phyloP scores from a whole-genome alignment of 1,140 invertebrate genomes.

The Drosophila truncata region DNA sequence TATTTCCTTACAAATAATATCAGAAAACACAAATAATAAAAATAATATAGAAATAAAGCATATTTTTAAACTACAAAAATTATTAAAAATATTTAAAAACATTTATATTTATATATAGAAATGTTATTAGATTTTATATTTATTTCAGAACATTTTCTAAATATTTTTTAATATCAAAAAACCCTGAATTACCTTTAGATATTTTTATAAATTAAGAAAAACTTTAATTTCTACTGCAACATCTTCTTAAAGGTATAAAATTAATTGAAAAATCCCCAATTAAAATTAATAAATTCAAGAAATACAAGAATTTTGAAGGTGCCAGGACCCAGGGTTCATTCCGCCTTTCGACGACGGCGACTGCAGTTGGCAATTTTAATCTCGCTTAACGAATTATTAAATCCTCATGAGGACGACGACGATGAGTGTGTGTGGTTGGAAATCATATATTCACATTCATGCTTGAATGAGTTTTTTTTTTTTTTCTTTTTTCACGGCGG shows the following conservation, averaged over 20 bases:
- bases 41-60: neutral
- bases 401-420: constrained; percentile 60
- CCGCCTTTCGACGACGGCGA: constrained; percentile 1
- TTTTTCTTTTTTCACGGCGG: neutral
- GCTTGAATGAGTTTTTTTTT: constrained; percentile 80
- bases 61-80: no score
- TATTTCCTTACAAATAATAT: neutral
- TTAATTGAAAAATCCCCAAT: neutral
- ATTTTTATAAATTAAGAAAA: neutral
- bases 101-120: no score
- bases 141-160: neutral
- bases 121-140: no score
- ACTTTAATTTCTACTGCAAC: accelerated
- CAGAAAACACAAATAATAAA: neutral
- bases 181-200: no score
- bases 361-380: constrained; percentile 75
- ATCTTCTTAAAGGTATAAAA: no score
- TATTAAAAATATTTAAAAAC: neutral
- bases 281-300: neutral
- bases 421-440: constrained; percentile 62
- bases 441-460: constrained; percentile 83
- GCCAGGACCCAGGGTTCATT: constrained; percentile 29
- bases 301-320: neutral
- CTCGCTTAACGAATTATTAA: constrained; percentile 81
- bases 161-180: neutral